Base-by-base conservation (phyloP, 1,140 invertebrate genomes). In the Camponotus floridanus region DNA sequence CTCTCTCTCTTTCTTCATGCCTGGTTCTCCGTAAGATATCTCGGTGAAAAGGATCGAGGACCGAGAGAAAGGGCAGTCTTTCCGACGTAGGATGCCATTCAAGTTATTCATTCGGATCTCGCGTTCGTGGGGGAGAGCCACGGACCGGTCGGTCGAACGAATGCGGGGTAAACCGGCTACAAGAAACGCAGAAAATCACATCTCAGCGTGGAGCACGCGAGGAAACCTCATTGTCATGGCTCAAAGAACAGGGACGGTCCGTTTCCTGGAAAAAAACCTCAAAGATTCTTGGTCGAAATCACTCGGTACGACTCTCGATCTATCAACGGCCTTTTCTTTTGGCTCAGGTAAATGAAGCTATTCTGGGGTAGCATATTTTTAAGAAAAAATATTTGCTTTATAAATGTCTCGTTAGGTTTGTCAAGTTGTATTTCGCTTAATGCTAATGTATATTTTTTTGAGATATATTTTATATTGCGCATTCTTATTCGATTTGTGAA, bases 51-150 rank as follows among this genome's bases (percentile, higher is more conserved):
- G 85, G 62, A 79, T 65, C 76, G 64, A 45, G 76, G 51, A 86
- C 71, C 70, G 61, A 84, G 83, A 90, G 76, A 67, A 85, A 91
- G 71, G 73, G 36, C 67, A 67, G 87, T 88, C 62, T 76, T 85
- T 86, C 74, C 71, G 78, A 78, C 31, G 51, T 71, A 62, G 81
- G 76, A 87, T 76, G 78, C 83, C 68, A 87, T 91, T 92, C 86
- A 86, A 62, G 59, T 92, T 91, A 92, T 85, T 88, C 87, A 86
- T 86, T 87, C 76, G 64, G 48, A 74, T 88, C 48, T 85, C 62
- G 64, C 87, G 68, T 61, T 74, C 70, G 76, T 74, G 85, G 74
- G 76, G 31, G 64, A 79, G 51, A 55, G 48, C 61, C 57, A 7
- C 65, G 59, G 26, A 45, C 62, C 85, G 76, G 31, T 59, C 86